Conservation (phyloP, 2,797 vertebrate species). For the Dromococcyx pavoninus region DNA sequence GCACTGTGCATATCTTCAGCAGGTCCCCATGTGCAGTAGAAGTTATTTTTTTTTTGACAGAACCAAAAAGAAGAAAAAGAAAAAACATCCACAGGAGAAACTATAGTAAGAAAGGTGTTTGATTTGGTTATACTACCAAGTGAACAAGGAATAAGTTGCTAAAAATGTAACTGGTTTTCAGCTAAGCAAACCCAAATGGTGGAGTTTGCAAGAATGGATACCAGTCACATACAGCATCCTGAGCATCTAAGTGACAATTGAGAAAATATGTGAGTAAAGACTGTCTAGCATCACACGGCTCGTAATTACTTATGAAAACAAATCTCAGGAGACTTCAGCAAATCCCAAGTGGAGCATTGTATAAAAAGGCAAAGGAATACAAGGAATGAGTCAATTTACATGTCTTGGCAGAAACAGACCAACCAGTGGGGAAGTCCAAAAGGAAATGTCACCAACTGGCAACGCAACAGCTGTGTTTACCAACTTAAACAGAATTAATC, state of each 20-base stretch:
- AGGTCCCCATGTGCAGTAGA: neutral
- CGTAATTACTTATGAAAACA: neutral
- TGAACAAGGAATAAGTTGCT: neutral
- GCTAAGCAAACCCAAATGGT: neutral
- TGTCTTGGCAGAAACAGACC: conserved; percentile 56
- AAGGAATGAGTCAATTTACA: conserved; percentile 59
- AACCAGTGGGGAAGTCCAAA: conserved; percentile 62
- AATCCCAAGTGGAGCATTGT: conserved; percentile 8
- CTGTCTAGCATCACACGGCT: neutral
- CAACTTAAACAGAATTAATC: conserved; percentile 70
- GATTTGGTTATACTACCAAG: neutral
- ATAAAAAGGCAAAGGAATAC: conserved; percentile 50
- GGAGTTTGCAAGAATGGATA: neutral
- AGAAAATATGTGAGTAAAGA: neutral
- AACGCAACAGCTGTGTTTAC: conserved; percentile 71
- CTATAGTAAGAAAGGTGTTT: neutral
- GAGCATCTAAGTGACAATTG: neutral
- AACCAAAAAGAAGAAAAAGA: neutral
- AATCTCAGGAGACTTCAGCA: conserved; percentile 5
- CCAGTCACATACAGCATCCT: neutral
- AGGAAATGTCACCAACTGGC: conserved; percentile 73
- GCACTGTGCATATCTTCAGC: neutral
- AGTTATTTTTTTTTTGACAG: neutral
- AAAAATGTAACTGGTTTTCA: neutral
- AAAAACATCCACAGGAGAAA: neutral